Evolutionary conservation across 1,140 invertebrate genomes (phyloP).

Genomic region (Vanessa atalanta): DNA sequence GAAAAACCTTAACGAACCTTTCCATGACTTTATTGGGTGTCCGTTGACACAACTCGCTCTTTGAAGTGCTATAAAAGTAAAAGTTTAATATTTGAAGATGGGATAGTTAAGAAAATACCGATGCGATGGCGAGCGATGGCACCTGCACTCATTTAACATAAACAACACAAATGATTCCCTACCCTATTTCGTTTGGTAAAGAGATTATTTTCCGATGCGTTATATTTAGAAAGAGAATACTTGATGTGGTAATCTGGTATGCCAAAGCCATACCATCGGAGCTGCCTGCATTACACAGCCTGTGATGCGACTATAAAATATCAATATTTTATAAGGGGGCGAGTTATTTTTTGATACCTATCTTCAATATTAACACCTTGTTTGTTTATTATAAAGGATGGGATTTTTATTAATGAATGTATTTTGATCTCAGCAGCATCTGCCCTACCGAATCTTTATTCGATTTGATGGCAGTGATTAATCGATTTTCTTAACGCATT

Average conservation of each 20-base stretch:
- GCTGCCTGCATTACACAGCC: slow-evolving; percentile 74
- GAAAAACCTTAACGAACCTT: slow-evolving; percentile 27
- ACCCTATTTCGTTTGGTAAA: slow-evolving; percentile 22
- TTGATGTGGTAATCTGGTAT: slow-evolving; percentile 77
- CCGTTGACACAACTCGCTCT: slow-evolving; percentile 66
- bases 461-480: slow-evolving; percentile 61
- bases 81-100: slow-evolving; percentile 76
- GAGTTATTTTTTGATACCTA: slow-evolving; percentile 65
- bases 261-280: slow-evolving; percentile 61
- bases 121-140: slow-evolving; percentile 59
- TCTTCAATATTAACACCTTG: slow-evolving; percentile 74
- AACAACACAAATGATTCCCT: slow-evolving; percentile 17
- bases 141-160: slow-evolving; percentile 66
- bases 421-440: slow-evolving; percentile 59
- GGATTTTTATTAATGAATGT: slow-evolving; percentile 57
- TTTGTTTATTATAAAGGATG: slow-evolving; percentile 59
- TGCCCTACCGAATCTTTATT: slow-evolving; percentile 51
- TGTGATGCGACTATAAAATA: slow-evolving; percentile 73
- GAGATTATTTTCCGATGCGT: slow-evolving; percentile 35
- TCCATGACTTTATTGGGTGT: slow-evolving; percentile 51
- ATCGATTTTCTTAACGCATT: slow-evolving; percentile 46
- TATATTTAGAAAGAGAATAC: slow-evolving; percentile 60
- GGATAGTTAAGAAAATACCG: slow-evolving; percentile 71
- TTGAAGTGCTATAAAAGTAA: slow-evolving; percentile 75
- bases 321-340: slow-evolving; percentile 77